Percentiles rank a stretch among this genome's conserved stretches.
phyloP scores from a whole-genome alignment of 2,888 invertebrate species.

The Platypus cylindrus region DNA sequence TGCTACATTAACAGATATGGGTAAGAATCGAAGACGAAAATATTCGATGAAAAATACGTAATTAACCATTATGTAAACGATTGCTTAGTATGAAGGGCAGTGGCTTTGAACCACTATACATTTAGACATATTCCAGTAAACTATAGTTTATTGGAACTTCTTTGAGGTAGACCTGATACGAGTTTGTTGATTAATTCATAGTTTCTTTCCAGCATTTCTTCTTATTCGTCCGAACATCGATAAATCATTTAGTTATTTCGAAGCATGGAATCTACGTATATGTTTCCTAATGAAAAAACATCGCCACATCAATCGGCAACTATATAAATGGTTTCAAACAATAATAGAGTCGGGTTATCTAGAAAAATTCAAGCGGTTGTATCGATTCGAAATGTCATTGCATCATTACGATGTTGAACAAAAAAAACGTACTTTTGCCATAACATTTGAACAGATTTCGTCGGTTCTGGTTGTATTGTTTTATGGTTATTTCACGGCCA shows the following conservation, averaged over 20 bases:
- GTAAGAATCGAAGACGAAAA: constrained; percentile 7
- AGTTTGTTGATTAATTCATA: too few relatives aligned
- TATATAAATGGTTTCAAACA: constrained; percentile 1
- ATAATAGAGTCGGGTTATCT: not conserved
- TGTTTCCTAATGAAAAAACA: constrained; percentile 1
- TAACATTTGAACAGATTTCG: not conserved
- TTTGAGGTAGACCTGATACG: too few relatives aligned
- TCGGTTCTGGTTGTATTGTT: not conserved
- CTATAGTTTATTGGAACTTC: too few relatives aligned
- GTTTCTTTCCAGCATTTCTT: constrained; percentile 1
- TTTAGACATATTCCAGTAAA: too few relatives aligned
- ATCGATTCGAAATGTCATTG: not conserved
- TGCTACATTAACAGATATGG: constrained; percentile 9
- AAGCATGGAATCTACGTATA: not conserved
- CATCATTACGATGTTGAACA: not conserved
- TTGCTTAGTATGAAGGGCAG: too few relatives aligned
- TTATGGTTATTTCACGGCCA: too few relatives aligned
- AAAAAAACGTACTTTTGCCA: not conserved
- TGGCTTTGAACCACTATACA: too few relatives aligned
- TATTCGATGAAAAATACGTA: too few relatives aligned
- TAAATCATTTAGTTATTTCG: constrained; percentile 2
- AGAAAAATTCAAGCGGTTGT: constrained; percentile 1
- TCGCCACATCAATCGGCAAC: constrained; percentile 1
- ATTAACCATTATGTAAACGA: too few relatives aligned
- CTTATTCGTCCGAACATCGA: constrained; percentile 3